Evolutionary conservation across 2,888 invertebrate genomes (phyloP), one percentile per base, ranked within the genome.

Genomic region (Litoditis marina): DNA sequence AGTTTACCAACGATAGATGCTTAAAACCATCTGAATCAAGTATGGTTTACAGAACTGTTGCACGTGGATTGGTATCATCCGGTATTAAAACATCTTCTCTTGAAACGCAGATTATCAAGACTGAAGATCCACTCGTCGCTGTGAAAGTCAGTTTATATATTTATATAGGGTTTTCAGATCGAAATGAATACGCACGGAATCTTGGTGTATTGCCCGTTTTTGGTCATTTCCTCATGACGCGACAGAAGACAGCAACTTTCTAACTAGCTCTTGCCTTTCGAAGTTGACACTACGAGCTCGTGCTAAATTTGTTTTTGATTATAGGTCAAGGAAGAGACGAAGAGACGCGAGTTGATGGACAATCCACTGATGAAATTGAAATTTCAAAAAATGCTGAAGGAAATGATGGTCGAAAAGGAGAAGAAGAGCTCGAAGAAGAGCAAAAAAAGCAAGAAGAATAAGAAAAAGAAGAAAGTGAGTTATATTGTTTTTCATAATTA

Each of bases 51-150:
- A 68, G 67, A 58, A 52, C 64, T 0, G 64, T 70, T 16, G 53
- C 51, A 16, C 16, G 49, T 11, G 22, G 2, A 2, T 36, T 50
- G 36, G 39, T 16, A 6, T 5, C 36, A 27, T 52, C 56, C 11
- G 46, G 67, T 11, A 46, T 60, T 8, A 74, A 74, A 61, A 66
- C 58, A 0, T 54, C 65, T 19, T 63, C 63, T 8, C 66, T 79
- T n/a, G 74, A 74, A 49, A 66, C 71, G 22, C 63, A 64, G 27
- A 66, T 77, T 7, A 75, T 78, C 49, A 68, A 76, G 25, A 73
- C 68, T 6, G 79, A 80, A 51, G 80, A 80, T 64, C 80, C 80
- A 0, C 69, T 80, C 31, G 79, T 78, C 19, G 77, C 78, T 6
- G 62, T 80, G 13, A 78, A 73, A 62, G 79, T 79, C 28, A 36